Percentiles rank a stretch among this genome's conserved stretches.
These are phyloP conservation scores for Amia ocellicauda DNA, from an alignment of 2,113 vertebrate genomes.

Conservation along the genomic window DNA sequence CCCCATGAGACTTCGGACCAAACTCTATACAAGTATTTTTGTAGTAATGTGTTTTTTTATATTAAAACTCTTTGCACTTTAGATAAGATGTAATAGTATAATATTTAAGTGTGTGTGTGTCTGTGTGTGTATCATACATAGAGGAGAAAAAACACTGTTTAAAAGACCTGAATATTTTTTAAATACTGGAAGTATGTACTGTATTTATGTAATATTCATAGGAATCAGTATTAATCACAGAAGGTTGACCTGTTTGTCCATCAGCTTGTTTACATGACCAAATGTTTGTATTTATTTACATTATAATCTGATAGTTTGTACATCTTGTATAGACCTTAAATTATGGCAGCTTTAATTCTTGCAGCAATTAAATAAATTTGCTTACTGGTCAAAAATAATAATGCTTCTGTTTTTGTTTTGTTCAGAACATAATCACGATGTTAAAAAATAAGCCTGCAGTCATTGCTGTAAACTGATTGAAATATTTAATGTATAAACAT, in stretches of 20 bases:
- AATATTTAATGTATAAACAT: no score
- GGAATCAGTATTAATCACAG: slow-evolving; percentile 20
- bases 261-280: slow-evolving; percentile 36
- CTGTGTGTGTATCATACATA: slow-evolving; percentile 43
- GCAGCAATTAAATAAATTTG: background rate
- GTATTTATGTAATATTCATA: slow-evolving; percentile 57
- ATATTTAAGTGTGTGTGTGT: slow-evolving; percentile 29
- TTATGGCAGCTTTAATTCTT: slow-evolving; percentile 21
- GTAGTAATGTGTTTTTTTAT: slow-evolving; percentile 44
- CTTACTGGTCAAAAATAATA: no score
- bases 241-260: slow-evolving; percentile 37
- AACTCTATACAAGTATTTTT: slow-evolving; percentile 36
- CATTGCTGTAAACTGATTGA: no score
- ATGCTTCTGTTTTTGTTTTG: no score
- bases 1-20: slow-evolving; percentile 23
- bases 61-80: slow-evolving; percentile 59
- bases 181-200: slow-evolving; percentile 44
- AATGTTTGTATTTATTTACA: slow-evolving; percentile 58
- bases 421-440: no score
- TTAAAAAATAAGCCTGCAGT: no score
- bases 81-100: slow-evolving; percentile 48
- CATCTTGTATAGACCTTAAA: slow-evolving; percentile 46
- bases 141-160: slow-evolving; percentile 34
- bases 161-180: slow-evolving; percentile 43
- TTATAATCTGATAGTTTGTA: slow-evolving; percentile 30